These are phyloP conservation scores for Peromyscus eremicus DNA, from an alignment of 2,797 vertebrate species.

Conservation along the genomic window DNA sequence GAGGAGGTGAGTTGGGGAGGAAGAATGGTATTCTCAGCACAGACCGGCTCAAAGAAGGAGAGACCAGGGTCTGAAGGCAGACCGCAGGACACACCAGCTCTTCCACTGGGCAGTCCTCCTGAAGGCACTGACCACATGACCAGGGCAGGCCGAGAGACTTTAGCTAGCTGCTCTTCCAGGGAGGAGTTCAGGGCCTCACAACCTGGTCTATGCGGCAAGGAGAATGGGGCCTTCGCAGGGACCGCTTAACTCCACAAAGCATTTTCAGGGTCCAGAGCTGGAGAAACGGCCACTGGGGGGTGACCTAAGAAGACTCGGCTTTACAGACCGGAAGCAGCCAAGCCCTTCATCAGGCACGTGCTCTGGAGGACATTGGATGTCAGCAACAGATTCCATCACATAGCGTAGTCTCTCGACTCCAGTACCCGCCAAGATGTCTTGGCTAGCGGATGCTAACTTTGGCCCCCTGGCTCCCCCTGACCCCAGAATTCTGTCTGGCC, in stretches of 20 bases:
- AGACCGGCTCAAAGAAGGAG: not conserved
- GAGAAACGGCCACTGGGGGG: rapidly evolving
- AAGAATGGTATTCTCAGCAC: rapidly evolving
- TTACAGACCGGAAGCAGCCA: not conserved
- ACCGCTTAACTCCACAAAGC: not conserved
- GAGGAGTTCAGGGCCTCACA: not conserved
- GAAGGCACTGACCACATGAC: rapidly evolving
- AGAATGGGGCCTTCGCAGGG: not conserved
- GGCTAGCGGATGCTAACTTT: not conserved
- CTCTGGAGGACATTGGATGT: rapidly evolving
- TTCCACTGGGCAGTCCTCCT: not conserved
- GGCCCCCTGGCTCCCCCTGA: not conserved
- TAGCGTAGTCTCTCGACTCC: not conserved
- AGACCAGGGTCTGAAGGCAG: not conserved
- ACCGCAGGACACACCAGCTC: rapidly evolving
- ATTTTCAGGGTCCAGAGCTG: not conserved
- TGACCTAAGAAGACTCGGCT: not conserved
- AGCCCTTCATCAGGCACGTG: not conserved
- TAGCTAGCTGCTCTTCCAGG: not conserved
- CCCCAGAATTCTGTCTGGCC: not conserved
- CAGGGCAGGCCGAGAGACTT: not conserved
- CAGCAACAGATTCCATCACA: rapidly evolving
- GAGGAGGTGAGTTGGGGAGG: not conserved
- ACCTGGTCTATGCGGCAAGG: not conserved
- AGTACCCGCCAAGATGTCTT: not conserved